Percentiles rank a stretch among this genome's conserved stretches.
phyloP scores from a whole-genome alignment of 1,140 invertebrate genomes.

The Procambarus clarkii region DNA sequence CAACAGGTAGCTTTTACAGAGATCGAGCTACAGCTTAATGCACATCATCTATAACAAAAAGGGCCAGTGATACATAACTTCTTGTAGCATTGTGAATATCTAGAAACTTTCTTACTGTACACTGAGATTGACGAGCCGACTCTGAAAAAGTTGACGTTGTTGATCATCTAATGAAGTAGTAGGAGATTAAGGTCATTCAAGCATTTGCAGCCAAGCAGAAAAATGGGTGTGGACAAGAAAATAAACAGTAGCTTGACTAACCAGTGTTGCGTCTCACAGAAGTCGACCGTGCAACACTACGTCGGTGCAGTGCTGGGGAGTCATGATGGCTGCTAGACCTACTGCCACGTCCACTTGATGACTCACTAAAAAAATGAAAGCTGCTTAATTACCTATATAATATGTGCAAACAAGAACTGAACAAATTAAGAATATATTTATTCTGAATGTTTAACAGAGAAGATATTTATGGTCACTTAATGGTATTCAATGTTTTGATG shows the following conservation, averaged over 20 bases:
- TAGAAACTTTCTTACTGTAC: not conserved
- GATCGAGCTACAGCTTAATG: not conserved
- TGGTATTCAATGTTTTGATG: no score
- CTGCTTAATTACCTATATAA: not conserved
- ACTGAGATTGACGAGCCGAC: not conserved
- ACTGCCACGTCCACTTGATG: constrained; percentile 54
- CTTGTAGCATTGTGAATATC: not conserved
- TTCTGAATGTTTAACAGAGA: no score
- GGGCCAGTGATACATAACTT: not conserved
- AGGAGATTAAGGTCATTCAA: constrained; percentile 19
- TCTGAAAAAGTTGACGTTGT: constrained; percentile 6
- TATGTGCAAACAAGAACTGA: not conserved
- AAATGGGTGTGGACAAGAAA: not conserved
- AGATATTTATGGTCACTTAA: no score
- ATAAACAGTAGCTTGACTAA: constrained; percentile 26
- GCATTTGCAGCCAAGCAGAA: constrained; percentile 48
- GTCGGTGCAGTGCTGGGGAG: constrained; percentile 38
- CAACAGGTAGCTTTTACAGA: not conserved
- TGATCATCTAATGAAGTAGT: not conserved
- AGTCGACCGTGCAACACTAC: constrained; percentile 40
- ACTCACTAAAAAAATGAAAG: constrained; percentile 30
- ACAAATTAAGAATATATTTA: no score
- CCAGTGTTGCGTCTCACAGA: constrained; percentile 64
- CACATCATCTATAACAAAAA: not conserved
- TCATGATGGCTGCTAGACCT: constrained; percentile 60